phyloP scores from a whole-genome alignment of 2,888 invertebrate species.

The Agrilus biguttatus region DNA sequence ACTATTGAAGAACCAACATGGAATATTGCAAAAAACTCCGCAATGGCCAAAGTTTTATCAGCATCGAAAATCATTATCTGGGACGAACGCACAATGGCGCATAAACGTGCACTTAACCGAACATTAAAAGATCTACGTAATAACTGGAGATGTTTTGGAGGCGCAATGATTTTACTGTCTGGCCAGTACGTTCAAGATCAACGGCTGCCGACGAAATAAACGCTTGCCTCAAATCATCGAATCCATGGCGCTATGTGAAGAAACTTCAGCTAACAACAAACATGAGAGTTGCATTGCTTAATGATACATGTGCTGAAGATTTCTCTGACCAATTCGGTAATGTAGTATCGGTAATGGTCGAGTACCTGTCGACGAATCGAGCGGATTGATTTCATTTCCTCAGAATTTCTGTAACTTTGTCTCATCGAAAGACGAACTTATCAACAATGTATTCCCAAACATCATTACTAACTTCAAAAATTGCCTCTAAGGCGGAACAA shows the following conservation, averaged over 20 bases:
- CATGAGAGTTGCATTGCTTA: too few species aligned
- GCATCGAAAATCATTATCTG: conserved; percentile 20
- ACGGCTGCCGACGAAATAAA: conserved; percentile 16
- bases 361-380: too few species aligned
- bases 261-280: conserved; percentile 2
- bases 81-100: conserved; percentile 25
- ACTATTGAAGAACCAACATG: too few species aligned
- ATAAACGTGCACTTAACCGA: conserved; percentile 20
- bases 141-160: conserved; percentile 13
- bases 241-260: conserved; percentile 7
- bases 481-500: too few species aligned
- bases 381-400: too few species aligned
- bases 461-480: too few species aligned
- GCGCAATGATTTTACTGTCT: conserved; percentile 16
- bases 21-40: conserved; percentile 11
- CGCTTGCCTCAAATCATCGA: conserved; percentile 15
- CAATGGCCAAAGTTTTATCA: conserved; percentile 15
- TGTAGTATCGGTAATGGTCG: too few species aligned
- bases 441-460: too few species aligned
- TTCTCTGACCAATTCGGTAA: too few species aligned
- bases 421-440: too few species aligned
- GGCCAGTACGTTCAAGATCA: conserved; percentile 16
- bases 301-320: too few species aligned
- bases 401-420: too few species aligned
- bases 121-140: conserved; percentile 13